phyloP scores from a whole-genome alignment of 2,797 vertebrate species.

The Cuculus canorus region DNA sequence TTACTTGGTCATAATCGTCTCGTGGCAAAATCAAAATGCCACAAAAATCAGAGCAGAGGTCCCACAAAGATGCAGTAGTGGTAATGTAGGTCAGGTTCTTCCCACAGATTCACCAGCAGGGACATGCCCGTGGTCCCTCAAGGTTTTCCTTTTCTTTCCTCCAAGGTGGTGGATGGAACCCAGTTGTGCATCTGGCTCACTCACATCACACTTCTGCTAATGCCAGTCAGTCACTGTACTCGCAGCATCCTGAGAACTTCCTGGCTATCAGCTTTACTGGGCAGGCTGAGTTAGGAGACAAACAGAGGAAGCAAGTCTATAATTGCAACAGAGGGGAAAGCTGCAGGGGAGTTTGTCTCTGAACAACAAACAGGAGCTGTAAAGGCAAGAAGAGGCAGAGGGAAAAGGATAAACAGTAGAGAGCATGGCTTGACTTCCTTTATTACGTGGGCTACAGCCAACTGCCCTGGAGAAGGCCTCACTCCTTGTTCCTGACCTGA shows the following conservation, averaged over 20 bases:
- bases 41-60: not conserved
- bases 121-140: not conserved
- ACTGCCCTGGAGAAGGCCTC: not conserved
- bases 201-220: not conserved
- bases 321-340: constrained; percentile 46
- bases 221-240: not conserved
- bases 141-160: too few species aligned
- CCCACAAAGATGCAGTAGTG: not conserved
- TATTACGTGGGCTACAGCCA: not conserved
- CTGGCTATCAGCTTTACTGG: not conserved
- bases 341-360: constrained; percentile 18
- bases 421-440: not conserved
- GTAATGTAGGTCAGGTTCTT: not conserved
- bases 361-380: constrained; percentile 7
- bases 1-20: not conserved
- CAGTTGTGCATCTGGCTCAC: accelerated
- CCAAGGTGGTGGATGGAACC: too few species aligned
- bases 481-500: accelerated
- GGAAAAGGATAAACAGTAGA: not conserved
- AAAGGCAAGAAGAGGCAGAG: not conserved
- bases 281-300: not conserved
- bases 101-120: not conserved
- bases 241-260: not conserved
- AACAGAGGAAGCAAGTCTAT: not conserved
- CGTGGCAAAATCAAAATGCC: accelerated